Evolutionary conservation across 2,888 invertebrate species (phyloP).

Genomic region (Nomada hirtipes): DNA sequence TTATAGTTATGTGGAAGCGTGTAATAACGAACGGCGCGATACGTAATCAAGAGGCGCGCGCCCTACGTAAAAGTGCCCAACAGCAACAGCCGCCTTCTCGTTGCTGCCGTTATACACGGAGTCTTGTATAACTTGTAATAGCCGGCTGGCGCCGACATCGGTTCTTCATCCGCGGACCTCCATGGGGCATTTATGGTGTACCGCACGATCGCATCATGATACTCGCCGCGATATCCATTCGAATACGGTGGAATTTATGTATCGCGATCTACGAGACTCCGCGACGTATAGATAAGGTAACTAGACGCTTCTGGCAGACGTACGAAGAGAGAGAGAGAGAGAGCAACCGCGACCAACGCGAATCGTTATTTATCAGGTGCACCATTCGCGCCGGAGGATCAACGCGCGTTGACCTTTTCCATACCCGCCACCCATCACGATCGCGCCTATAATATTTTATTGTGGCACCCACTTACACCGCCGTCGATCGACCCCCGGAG

Average conservation of each 20-base stretch:
- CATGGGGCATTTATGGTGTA: constrained; percentile 57
- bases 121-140: constrained; percentile 71
- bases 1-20: constrained; percentile 65
- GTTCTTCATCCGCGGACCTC: constrained; percentile 60
- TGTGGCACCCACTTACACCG: constrained; percentile 33
- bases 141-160: constrained; percentile 72
- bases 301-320: constrained; percentile 58
- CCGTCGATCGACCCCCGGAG: not conserved
- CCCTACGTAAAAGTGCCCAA: constrained; percentile 48
- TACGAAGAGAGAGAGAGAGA: constrained; percentile 31
- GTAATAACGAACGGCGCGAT: constrained; percentile 73
- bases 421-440: constrained; percentile 49
- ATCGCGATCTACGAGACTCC: constrained; percentile 20
- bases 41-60: constrained; percentile 71
- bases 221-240: constrained; percentile 50
- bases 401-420: constrained; percentile 53
- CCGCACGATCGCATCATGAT: constrained; percentile 53
- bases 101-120: constrained; percentile 23
- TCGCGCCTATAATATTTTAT: constrained; percentile 52
- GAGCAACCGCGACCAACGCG: constrained; percentile 11
- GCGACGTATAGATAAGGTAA: constrained; percentile 54
- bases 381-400: constrained; percentile 38
- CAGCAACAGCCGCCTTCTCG: constrained; percentile 47
- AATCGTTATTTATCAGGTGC: constrained; percentile 54
- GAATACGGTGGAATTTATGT: constrained; percentile 61